phyloP scores from a whole-genome alignment of 2,113 vertebrate genomes.

The Progne subis region DNA sequence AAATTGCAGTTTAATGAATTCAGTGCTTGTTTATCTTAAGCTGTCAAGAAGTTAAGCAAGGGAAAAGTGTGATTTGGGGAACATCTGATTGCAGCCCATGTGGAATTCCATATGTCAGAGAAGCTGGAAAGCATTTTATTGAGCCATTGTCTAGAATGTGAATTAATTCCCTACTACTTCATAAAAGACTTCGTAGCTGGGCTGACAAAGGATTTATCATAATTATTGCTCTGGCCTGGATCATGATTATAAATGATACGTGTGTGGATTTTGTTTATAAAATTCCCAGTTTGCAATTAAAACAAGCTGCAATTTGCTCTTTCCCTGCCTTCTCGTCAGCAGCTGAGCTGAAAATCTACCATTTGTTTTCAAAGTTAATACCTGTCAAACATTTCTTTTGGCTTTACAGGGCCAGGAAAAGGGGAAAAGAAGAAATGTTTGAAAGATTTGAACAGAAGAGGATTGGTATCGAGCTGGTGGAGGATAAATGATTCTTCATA shows the following conservation, averaged over 20 bases:
- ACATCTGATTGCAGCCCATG: conserved; percentile 72
- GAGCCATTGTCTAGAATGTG: conserved; percentile 66
- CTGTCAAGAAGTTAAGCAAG: conserved; percentile 73
- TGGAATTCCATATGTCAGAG: conserved; percentile 66
- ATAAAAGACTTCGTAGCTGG: conserved; percentile 64
- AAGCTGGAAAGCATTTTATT: conserved; percentile 66
- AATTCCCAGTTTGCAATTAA: conserved; percentile 74
- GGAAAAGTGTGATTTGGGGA: conserved; percentile 73
- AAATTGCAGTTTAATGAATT: conserved; percentile 76
- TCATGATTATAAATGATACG: conserved; percentile 69
- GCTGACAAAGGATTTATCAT: conserved; percentile 81
- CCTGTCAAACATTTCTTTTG: conserved; percentile 65
- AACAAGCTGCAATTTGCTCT: conserved; percentile 58
- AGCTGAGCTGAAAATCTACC: conserved; percentile 43
- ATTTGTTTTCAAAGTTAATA: conserved; percentile 73
- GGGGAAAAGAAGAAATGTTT: conserved; percentile 20
- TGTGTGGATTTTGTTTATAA: conserved; percentile 72
- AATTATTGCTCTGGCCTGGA: conserved; percentile 69
- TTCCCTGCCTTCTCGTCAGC: background rate
- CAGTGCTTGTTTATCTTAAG: conserved; percentile 78
- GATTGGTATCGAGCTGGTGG: background rate
- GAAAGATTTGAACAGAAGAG: conserved; percentile 2
- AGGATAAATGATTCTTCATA: background rate
- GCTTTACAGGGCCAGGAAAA: background rate
- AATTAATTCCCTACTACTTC: conserved; percentile 74